A percentile compares a stretch with the other conserved stretches of the same genome.
phyloP scores from a whole-genome alignment of 2,797 vertebrate genomes.

The Melanotaenia maccullochi region DNA sequence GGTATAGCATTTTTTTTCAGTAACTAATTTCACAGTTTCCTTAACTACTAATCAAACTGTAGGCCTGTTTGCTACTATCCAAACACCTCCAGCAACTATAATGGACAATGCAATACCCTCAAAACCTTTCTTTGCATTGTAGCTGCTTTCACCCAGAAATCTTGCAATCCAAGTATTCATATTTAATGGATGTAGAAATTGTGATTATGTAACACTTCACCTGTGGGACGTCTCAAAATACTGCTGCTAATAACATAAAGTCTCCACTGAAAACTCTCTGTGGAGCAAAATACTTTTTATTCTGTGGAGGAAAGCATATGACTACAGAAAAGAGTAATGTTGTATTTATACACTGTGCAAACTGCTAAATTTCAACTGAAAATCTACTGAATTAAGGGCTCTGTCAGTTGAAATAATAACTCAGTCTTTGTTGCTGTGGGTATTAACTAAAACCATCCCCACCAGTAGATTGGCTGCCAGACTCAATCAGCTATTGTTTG shows the following conservation, averaged over 20 bases:
- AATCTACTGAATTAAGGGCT: constrained; percentile 26
- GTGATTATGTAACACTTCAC: not conserved
- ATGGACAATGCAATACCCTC: not conserved
- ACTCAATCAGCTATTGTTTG: constrained; percentile 33
- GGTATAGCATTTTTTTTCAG: too few species aligned
- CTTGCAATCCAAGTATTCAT: not conserved
- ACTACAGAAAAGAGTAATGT: constrained; percentile 16
- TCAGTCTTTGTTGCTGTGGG: constrained; percentile 34
- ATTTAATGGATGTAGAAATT: not conserved
- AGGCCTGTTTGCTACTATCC: too few species aligned
- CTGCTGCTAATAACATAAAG: not conserved
- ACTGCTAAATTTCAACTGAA: constrained; percentile 27
- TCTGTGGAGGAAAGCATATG: not conserved
- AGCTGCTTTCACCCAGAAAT: not conserved
- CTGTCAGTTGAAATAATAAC: constrained; percentile 39
- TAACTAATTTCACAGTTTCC: not conserved
- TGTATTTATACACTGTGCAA: constrained; percentile 25
- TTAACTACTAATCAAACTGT: not conserved
- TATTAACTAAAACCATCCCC: constrained; percentile 35
- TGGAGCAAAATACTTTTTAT: constrained; percentile 17
- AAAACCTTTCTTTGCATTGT: not conserved
- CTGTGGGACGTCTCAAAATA: not conserved
- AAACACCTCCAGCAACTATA: not conserved
- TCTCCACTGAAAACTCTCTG: constrained; percentile 1
- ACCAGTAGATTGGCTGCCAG: constrained; percentile 28